Evolutionary conservation across 2,113 vertebrate genomes (phyloP).

Genomic region (Colinus virginianus): DNA sequence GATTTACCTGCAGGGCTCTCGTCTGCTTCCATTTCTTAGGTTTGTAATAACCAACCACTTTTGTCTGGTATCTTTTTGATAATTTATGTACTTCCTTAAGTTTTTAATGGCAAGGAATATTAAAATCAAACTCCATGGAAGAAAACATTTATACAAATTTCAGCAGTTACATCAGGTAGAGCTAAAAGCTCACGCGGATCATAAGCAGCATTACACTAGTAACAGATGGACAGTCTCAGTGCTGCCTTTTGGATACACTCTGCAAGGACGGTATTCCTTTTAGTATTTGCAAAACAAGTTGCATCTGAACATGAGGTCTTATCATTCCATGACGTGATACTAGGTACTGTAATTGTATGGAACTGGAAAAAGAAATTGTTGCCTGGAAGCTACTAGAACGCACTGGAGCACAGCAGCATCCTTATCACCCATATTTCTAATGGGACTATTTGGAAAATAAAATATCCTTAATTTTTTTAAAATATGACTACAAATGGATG

Average conservation of each 20-base stretch:
- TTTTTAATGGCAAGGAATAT: neutral
- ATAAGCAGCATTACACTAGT: neutral
- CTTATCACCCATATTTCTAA: neutral
- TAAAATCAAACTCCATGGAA: neutral
- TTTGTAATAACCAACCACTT: neutral
- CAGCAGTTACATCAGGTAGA: neutral
- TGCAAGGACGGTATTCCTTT: neutral
- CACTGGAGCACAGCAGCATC: neutral
- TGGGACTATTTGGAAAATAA: neutral
- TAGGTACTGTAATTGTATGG: neutral
- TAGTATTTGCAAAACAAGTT: neutral
- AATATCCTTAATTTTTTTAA: neutral
- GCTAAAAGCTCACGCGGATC: neutral
- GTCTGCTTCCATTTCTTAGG: neutral
- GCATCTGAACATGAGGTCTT: neutral
- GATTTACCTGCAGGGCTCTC: neutral
- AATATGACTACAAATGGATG: neutral
- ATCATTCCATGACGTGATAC: neutral
- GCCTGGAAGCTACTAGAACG: neutral
- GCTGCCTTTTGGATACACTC: neutral
- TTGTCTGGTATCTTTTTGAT: neutral
- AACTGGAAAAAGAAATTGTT: neutral
- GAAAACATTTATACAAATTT: neutral
- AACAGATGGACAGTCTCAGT: neutral
- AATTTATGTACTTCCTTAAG: neutral